phyloP scores from a whole-genome alignment of 2,797 vertebrate genomes.

The Garrulus glandarius region DNA sequence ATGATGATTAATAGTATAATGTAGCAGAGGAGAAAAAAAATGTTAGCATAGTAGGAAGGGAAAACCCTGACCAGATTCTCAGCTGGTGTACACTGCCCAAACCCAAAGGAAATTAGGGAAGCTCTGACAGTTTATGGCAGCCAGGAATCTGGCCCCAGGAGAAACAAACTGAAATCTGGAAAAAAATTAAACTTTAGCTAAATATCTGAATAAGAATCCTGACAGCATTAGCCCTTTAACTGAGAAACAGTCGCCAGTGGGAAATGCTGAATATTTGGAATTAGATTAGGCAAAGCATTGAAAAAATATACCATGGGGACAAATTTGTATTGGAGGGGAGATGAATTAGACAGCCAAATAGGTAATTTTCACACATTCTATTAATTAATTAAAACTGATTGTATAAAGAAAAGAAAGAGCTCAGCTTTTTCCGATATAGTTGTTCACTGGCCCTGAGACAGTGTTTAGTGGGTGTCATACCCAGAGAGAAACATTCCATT shows the following conservation, averaged over 20 bases:
- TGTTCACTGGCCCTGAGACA: background rate
- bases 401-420: background rate
- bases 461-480: background rate
- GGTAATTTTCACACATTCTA: background rate
- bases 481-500: background rate
- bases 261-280: slow-evolving; percentile 12
- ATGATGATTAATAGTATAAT: background rate
- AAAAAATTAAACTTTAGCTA: slow-evolving; percentile 10
- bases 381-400: background rate
- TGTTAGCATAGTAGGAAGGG: background rate
- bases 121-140: background rate
- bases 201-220: slow-evolving; percentile 7
- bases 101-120: slow-evolving; percentile 24
- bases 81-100: background rate
- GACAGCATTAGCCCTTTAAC: background rate
- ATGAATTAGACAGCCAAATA: slow-evolving; percentile 1
- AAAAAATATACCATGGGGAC: background rate
- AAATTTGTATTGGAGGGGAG: background rate
- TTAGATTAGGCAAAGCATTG: slow-evolving; percentile 5
- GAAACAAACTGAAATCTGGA: slow-evolving; percentile 9
- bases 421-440: background rate
- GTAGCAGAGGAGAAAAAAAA: background rate
- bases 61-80: background rate
- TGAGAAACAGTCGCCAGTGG: background rate
- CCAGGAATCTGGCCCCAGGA: background rate